These are phyloP conservation scores for Coptodon bakossiorum DNA, from an alignment of 2,113 vertebrate species.

Conservation along the genomic window DNA sequence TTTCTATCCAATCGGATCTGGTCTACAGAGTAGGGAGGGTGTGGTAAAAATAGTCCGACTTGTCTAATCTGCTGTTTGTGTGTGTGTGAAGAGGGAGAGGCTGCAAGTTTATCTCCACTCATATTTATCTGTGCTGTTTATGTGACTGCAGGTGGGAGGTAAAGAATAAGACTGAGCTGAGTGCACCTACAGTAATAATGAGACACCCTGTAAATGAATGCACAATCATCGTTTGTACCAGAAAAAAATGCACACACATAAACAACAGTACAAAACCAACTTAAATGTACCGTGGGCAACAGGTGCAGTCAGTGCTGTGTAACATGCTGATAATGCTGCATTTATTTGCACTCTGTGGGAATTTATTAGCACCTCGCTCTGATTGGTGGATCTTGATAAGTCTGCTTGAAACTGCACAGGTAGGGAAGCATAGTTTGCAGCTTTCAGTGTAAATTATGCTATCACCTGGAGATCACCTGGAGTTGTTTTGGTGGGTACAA, in stretches of 20 bases:
- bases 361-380: background rate
- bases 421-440: background rate
- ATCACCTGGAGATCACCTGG: background rate
- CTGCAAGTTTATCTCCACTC: background rate
- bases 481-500: background rate
- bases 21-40: constrained; percentile 39
- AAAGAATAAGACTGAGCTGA: background rate
- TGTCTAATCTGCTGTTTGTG: constrained; percentile 58
- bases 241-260: background rate
- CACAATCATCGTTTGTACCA: background rate
- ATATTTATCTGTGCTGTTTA: background rate
- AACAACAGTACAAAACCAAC: background rate
- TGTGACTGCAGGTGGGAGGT: background rate
- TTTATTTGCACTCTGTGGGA: constrained; percentile 30
- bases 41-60: constrained; percentile 71
- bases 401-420: background rate
- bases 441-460: background rate
- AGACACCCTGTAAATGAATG: background rate
- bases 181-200: background rate
- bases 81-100: background rate
- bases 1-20: constrained; percentile 69
- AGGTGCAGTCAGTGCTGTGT: background rate
- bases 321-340: constrained; percentile 1
- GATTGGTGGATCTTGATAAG: background rate
- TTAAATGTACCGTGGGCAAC: constrained; percentile 36